Evolutionary conservation across 2,888 invertebrate genomes (phyloP).

Genomic region (Chouioia cunea): DNA sequence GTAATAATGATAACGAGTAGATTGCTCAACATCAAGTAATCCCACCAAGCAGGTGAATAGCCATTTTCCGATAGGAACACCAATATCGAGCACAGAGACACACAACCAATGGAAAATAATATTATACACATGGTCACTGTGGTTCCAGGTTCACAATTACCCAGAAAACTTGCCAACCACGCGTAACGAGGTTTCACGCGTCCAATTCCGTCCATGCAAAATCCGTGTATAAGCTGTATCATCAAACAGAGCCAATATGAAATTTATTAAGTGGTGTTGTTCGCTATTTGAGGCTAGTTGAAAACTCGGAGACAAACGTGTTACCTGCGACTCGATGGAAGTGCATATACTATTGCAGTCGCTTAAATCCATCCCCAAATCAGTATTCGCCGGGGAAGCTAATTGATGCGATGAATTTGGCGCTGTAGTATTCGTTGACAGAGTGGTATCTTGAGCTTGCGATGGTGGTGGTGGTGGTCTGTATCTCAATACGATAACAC

Average conservation of each 20-base stretch:
- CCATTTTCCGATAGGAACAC: constrained; percentile 49
- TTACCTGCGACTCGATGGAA: constrained; percentile 59
- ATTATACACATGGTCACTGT: constrained; percentile 82
- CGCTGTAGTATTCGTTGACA: constrained; percentile 43
- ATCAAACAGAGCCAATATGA: neutral
- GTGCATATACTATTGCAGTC: constrained; percentile 59
- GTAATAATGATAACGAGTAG: constrained; percentile 75
- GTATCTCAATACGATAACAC: constrained; percentile 88
- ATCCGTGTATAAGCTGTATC: constrained; percentile 43
- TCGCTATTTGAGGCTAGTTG: neutral
- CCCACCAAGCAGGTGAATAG: constrained; percentile 75
- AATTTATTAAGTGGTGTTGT: too few species aligned
- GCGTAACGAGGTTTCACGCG: constrained; percentile 80
- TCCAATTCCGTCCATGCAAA: constrained; percentile 71
- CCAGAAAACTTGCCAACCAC: constrained; percentile 80
- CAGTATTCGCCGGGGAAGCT: constrained; percentile 59
- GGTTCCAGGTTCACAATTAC: constrained; percentile 82
- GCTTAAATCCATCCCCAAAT: constrained; percentile 60
- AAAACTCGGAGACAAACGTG: too few species aligned
- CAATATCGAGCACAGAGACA: constrained; percentile 76
- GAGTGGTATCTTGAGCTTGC: constrained; percentile 45
- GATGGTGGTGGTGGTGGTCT: constrained; percentile 69
- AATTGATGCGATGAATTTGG: constrained; percentile 53
- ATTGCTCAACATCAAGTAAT: constrained; percentile 74
- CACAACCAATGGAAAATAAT: constrained; percentile 76